Evolutionary conservation across 1,140 invertebrate genomes (phyloP), one percentile per base, ranked within the genome.

Genomic region (Contarinia nasturtii): DNA sequence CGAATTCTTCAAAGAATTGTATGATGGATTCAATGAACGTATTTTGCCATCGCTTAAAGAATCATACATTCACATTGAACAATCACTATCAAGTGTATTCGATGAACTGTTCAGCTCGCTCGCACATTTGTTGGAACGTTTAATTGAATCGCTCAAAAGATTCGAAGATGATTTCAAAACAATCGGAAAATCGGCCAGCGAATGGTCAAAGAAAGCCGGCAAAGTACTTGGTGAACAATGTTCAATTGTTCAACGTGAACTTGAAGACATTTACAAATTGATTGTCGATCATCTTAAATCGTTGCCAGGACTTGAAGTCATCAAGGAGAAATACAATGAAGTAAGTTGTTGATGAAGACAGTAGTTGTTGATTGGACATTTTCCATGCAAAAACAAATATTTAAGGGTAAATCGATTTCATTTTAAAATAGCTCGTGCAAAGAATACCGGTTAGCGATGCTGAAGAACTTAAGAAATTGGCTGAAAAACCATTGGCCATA

Each of bases 101-200:
- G 34, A 52, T 11, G 53, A 59, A 45, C 10, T 56, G 20, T 17
- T 54, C 0, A 54, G 52, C 19, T 18, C 41, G 1, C 49, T 48
- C 15, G 57, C 38, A 11, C 56, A 52, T 37, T 12, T 52, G 4
- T 48, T 59, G 2, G 53, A 63, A 48, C 36, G 45, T 14, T 4
- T 51, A 18, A 40, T 54, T 43, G 48, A 55, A 49, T 14, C 43
- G 7, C 36, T 61, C 1, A 57, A 63, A 38, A 60, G 70, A 48
- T 70, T 77, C 55, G 74, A 78, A 51, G 71, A 73, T 5, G 76
- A 80, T 50, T 55, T 86, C 2, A 74, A 82, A 48, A 73, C 77
- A 49, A 58, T 81, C 12, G 60, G 70, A 22, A 67, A 69, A 33
- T 55, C 67, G 0, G 52, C 75, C 2, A 64, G 67, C 1, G 73